Evolutionary conservation across 2,888 invertebrate species (phyloP).

Genomic region (Microdon myrmicae): DNA sequence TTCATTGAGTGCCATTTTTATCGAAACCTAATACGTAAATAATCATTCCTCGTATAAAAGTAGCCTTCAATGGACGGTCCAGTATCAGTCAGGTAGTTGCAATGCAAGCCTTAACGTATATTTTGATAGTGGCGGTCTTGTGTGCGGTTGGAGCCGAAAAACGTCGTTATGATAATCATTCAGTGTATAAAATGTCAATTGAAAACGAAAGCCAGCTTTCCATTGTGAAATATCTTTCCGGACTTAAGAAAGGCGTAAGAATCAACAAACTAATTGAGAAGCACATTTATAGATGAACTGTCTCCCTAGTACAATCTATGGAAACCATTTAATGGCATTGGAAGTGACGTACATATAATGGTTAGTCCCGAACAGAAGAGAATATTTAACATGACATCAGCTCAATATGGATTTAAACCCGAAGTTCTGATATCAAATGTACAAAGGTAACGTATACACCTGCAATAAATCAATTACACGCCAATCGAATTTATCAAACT

Average conservation of each 20-base stretch:
- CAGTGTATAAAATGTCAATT: conserved; percentile 65
- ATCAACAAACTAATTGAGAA: neutral
- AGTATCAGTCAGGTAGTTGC: conserved; percentile 33
- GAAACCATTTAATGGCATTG: conserved; percentile 62
- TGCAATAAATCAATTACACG: neutral
- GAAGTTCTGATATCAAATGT: conserved; percentile 71
- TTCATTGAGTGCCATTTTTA: too few relatives aligned
- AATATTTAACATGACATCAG: conserved; percentile 67
- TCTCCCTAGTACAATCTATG: conserved; percentile 58
- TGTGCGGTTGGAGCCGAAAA: conserved; percentile 39
- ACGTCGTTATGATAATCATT: conserved; percentile 62
- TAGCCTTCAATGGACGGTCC: neutral
- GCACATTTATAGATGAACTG: neutral
- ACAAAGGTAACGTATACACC: conserved; percentile 67
- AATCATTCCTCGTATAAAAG: neutral
- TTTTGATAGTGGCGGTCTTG: conserved; percentile 34
- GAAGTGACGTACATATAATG: conserved; percentile 70
- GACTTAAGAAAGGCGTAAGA: conserved; percentile 54
- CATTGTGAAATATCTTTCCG: conserved; percentile 59
- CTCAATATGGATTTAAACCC: conserved; percentile 62
- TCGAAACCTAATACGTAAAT: too few relatives aligned
- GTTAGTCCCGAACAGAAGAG: conserved; percentile 69
- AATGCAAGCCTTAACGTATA: conserved; percentile 52
- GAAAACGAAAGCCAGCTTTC: conserved; percentile 68
- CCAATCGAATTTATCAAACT: neutral